Evolutionary conservation across 2,888 invertebrate genomes (phyloP).

Genomic region (Cenopis cana): DNA sequence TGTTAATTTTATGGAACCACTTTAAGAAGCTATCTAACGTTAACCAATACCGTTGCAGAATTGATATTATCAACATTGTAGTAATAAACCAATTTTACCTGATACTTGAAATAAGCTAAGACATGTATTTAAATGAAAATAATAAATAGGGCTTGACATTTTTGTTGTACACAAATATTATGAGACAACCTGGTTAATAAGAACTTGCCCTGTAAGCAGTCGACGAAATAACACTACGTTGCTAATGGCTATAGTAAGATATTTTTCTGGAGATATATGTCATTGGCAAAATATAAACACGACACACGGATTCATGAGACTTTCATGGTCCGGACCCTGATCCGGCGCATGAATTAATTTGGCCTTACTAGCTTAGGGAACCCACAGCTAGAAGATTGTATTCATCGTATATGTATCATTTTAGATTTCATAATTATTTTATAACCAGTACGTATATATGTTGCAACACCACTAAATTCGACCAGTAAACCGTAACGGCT

Average conservation of each 20-base stretch:
- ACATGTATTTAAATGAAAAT: not conserved
- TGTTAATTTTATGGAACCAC: constrained; percentile 14
- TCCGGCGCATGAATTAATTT: too few relatives aligned
- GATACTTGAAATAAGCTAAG: not conserved
- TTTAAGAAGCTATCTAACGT: constrained; percentile 13
- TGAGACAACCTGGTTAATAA: too few relatives aligned
- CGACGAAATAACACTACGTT: too few relatives aligned
- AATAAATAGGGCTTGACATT: not conserved
- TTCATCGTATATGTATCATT: not conserved
- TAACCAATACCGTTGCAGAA: constrained; percentile 8
- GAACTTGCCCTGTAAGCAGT: too few relatives aligned
- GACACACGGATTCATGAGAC: too few relatives aligned
- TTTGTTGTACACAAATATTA: not conserved
- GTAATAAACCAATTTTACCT: not conserved
- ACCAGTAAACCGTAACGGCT: constrained; percentile 35
- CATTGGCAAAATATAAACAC: too few relatives aligned
- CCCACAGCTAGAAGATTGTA: not conserved
- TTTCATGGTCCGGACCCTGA: not conserved
- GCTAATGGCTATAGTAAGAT: too few relatives aligned
- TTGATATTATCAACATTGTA: not conserved
- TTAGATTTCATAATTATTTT: not conserved
- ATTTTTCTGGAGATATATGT: too few relatives aligned
- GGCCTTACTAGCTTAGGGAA: not conserved
- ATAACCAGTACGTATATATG: not conserved
- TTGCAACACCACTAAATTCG: constrained; percentile 28